Base-by-base conservation (phyloP, 2,888 invertebrate genomes). In the Rhingia campestris region DNA sequence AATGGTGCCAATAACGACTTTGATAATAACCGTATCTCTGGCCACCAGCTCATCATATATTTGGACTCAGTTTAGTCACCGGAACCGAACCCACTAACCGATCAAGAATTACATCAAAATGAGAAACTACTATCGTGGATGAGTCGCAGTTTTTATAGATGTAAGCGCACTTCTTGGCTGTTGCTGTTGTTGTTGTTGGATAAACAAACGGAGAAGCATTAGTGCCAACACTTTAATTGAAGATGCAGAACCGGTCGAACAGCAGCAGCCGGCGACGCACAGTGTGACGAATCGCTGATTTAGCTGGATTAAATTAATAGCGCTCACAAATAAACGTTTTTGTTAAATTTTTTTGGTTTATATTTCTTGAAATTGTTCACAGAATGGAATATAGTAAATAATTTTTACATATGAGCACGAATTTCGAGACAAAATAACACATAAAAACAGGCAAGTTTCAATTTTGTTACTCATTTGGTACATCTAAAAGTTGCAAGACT, bases 1-100 rank as follows among this genome's bases (percentile, higher is more conserved):
- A 84, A 84, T 84, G 74, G 80, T 84, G 84, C 84, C 70, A 84
- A 84, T 84, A 84, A 84, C 75, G 80, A 80, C 74, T 59, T 54
- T 41, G 69, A 84, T 84, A 84, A 84, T 84, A 84, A 79, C 74
- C 74, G 67, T 82, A 82, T 79, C 63, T 82, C 43, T 41, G 35
- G 41, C 63, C 53, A 66, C 22, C 63, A 53, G 58, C 77, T 63
- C 56, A 7, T 67, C 56, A 10, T 69, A 64, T 59, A 79, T 74
- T 79, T 79, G 84, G 22, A 79, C 74, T 84, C 84, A 74, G 79
- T 84, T 74, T 79, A 66, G 80, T 80, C 74, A 47, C 69, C 63
- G 37, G 22, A 72, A 53, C 59, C 53, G 10, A 61, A 43, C 64
- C 53, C 30, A 72, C 56, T 72, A 66, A 73, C 79, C 59, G 79